These are phyloP conservation scores for Craseonycteris thonglongyai DNA, from an alignment of 2,113 vertebrate species.

Conservation along the genomic window DNA sequence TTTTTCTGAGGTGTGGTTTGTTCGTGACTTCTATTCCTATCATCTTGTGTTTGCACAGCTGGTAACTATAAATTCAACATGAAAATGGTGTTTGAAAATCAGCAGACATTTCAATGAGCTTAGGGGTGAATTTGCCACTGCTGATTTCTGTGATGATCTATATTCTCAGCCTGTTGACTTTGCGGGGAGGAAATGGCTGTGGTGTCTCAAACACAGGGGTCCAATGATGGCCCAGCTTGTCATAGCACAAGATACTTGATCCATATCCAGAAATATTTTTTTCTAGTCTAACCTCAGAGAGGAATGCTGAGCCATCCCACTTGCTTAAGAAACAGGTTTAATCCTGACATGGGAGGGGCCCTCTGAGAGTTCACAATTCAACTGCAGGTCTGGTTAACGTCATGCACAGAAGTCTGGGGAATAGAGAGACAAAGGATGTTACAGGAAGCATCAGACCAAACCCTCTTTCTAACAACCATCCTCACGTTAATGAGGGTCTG, in stretches of 20 bases:
- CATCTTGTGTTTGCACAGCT: conserved; percentile 51
- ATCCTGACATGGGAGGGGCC: background rate
- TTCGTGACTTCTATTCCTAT: background rate
- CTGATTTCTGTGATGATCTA: background rate
- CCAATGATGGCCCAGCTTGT: background rate
- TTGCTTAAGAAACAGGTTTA: accelerated
- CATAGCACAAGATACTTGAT: background rate
- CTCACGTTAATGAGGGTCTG: background rate
- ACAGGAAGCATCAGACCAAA: background rate
- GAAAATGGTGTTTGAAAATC: conserved; percentile 17
- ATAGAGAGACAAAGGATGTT: background rate
- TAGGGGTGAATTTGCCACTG: background rate
- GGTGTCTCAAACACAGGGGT: background rate
- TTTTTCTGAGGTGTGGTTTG: conserved; percentile 46
- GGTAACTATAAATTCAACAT: conserved; percentile 46
- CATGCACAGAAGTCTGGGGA: background rate
- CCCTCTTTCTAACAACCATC: background rate
- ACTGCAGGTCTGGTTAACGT: background rate
- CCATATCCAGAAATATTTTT: background rate
- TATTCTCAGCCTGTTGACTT: background rate
- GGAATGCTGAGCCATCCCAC: accelerated
- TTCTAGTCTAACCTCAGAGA: background rate
- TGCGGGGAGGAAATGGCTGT: background rate
- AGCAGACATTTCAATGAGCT: background rate
- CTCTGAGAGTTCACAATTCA: background rate